A percentile compares a stretch with the other conserved stretches of the same genome.
phyloP scores from a whole-genome alignment of 2,113 vertebrate species.

The Melanocharis versteri region DNA sequence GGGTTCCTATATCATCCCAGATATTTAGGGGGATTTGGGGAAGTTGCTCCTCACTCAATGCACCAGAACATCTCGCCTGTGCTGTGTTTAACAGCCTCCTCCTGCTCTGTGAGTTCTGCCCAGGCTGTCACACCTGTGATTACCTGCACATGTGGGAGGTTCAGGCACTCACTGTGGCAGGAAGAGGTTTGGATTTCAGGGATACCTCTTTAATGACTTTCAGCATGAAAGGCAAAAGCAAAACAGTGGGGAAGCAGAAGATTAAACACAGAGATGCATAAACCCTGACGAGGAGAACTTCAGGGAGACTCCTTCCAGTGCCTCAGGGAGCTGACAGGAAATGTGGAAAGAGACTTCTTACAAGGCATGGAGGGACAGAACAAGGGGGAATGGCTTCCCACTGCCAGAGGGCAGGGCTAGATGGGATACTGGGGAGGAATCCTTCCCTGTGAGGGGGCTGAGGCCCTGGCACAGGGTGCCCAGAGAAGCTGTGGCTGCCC shows the following conservation, averaged over 20 bases:
- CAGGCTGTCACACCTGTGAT: not conserved
- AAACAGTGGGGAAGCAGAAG: not conserved
- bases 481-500: not conserved
- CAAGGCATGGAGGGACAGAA: fast-evolving
- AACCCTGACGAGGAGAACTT: not conserved
- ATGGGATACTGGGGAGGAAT: not conserved
- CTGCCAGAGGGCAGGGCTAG: fast-evolving
- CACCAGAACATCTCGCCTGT: not conserved
- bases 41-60: not conserved
- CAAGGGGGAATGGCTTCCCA: not conserved
- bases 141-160: fast-evolving
- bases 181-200: not conserved
- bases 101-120: not conserved
- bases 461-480: not conserved
- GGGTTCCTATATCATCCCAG: not conserved
- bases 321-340: not conserved
- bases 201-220: not conserved
- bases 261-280: not conserved
- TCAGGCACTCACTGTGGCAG: not conserved
- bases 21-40: not conserved
- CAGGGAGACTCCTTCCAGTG: not conserved
- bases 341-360: too few species aligned
- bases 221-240: not conserved
- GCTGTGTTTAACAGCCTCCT: not conserved
- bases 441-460: fast-evolving